Conservation (phyloP, 1,140 invertebrate genomes). For the Brachionus calyciflorus region DNA sequence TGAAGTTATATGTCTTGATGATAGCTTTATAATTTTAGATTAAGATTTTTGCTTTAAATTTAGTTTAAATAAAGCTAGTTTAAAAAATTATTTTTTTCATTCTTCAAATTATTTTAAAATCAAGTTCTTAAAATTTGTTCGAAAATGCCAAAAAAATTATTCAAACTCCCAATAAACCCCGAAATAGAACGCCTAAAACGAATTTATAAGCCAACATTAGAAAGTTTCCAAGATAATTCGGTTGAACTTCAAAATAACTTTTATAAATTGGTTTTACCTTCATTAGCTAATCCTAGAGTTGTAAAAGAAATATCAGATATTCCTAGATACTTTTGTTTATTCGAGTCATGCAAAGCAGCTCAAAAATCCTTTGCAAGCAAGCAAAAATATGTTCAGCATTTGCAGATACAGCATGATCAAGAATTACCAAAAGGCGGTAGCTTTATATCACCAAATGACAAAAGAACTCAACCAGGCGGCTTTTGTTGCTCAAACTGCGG, state of each 20-base stretch:
- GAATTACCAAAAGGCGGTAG: neutral
- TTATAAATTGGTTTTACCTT: neutral
- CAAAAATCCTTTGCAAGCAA: neutral
- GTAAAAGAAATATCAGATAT: neutral
- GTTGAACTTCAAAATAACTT: neutral
- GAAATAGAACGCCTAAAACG: neutral
- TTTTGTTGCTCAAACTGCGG: neutral
- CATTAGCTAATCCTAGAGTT: neutral
- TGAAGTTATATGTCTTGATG: no score
- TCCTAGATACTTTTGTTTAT: neutral
- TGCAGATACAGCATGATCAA: slow-evolving; percentile 4
- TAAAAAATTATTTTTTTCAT: no score
- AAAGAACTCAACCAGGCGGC: neutral
- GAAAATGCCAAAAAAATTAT: neutral
- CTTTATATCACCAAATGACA: neutral
- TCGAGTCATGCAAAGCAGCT: neutral
- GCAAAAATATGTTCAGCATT: slow-evolving; percentile 12
- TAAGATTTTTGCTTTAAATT: no score
- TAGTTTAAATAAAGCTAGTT: no score
- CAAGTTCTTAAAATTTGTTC: no score
- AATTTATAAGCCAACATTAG: neutral
- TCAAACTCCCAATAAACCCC: neutral
- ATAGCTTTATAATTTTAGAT: no score
- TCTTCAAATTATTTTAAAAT: no score
- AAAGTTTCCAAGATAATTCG: neutral